Base-by-base conservation (phyloP, 2,888 invertebrate species). In the Tuberolachnus salignus region DNA sequence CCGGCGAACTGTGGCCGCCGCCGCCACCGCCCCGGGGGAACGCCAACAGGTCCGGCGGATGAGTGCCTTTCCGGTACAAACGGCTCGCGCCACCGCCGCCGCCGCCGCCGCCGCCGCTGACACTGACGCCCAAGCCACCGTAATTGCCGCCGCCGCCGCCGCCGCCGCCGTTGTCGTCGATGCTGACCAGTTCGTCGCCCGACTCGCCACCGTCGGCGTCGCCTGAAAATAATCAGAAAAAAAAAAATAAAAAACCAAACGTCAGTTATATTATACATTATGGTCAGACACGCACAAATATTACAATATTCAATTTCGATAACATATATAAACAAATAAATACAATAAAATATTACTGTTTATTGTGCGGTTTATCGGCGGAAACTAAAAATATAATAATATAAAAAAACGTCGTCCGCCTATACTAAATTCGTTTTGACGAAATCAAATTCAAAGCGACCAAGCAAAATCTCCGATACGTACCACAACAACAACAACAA, bases 1-100 rank as follows among this genome's bases (percentile, higher is more conserved):
- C 92, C 11, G 92, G 92, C 1, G 92, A 92, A 74, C 92, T 90
- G 84, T 92, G 92, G 72, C 72, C 72, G n/a, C 53, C 51, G 13
- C 66, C 46, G 6, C 64, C 64, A 0, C 89, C 88, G 69, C 89
- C 90, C 82, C 78, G 55, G 1, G 78, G 92, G 85, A 94, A 94
- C 1, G 94, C 91, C 81, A 94, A 87, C 13, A 94, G 87, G 85
- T 94, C 94, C 0, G 94, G 94, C 26, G 94, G 93, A 84, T 93
- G 90, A n/a, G 53, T 44, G 3, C 81, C 82, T 13, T 74, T 66
- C 10, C 57, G 53, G 64, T 59, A 78, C 23, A 70, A 16, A 19
- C 71, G 61, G 10, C 81, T 81, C 80, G 81, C 88, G 88, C 81
- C 82, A 6, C 34, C 34, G 34, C 34, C 34, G 34, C 34, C 34